phyloP scores from a whole-genome alignment of 2,113 vertebrate species.

The Gavia stellata region DNA sequence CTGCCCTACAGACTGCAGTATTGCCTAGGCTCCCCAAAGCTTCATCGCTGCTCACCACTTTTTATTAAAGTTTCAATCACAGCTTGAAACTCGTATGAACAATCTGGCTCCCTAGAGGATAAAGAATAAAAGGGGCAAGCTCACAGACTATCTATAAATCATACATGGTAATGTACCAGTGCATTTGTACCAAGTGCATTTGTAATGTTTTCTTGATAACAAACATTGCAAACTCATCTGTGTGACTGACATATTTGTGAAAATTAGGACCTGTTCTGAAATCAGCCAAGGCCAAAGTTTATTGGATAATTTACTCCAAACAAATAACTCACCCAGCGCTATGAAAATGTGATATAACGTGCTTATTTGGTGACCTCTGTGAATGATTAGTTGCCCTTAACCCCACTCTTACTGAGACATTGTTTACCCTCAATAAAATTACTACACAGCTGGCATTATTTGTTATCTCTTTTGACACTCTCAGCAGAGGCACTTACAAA shows the following conservation, averaged over 20 bases:
- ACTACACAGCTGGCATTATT: not conserved
- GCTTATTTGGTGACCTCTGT: not conserved
- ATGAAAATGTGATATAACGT: not conserved
- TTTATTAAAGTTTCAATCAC: not conserved
- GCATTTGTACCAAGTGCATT: not conserved
- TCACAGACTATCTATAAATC: not conserved
- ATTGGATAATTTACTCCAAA: not conserved
- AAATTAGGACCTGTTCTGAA: not conserved
- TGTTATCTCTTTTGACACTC: not conserved
- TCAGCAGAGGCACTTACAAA: not conserved
- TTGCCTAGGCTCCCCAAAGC: not conserved
- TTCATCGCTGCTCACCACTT: not conserved
- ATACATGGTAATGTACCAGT: not conserved
- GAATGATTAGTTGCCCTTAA: not conserved
- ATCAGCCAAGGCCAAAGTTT: not conserved
- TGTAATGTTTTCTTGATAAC: not conserved
- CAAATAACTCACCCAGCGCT: not conserved
- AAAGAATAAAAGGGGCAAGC: not conserved
- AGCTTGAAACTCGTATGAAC: not conserved
- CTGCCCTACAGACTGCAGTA: not conserved
- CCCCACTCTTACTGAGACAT: not conserved
- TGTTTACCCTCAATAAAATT: not conserved
- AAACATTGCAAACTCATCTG: not conserved
- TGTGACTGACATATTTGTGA: not conserved
- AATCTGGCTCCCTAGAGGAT: not conserved